Evolutionary conservation across 64 coral and sea anemone genomes (phyloP), one percentile per base, ranked within the genome.

Genomic region (Montipora capricornis): DNA sequence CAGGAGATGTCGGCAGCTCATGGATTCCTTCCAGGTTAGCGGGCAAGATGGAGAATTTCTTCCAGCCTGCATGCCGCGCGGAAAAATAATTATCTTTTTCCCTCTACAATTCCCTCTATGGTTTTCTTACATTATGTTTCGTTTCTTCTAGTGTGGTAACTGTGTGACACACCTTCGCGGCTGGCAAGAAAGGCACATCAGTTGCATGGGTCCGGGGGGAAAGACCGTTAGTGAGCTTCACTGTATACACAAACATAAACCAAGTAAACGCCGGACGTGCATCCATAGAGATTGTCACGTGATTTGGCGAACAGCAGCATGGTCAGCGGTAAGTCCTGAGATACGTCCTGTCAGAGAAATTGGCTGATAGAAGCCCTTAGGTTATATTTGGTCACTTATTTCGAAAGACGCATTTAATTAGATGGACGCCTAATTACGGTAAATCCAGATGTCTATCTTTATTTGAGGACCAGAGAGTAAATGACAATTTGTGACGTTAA

Each of bases 81-180:
- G 53, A 57, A 8, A 57, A 4, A 57, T 11, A 57, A 14, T 64
- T 64, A 12, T 64, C 61, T 57, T 0, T 57, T 12, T 64, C 61
- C 8, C 14, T 64, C 11, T 64, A 70, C 19, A 49, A 0, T 70
- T 70, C 17, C 7, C 0, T 70, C 46, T 49, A 16, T 8, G 4
- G 7, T 52, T 68, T 19, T 47, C 37, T 48, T 77, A 5, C 26
- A 8, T 11, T 15, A 22, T 20, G 22, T 57, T 17, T 64, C 47
- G 68, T 76, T 68, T 20, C 48, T 22, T 66, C 13, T 55, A 97
- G 95, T 97, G 95, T 13, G 88, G 81, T 10, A 75, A 91, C 49
- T 97, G 95, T 61, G 77, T 91, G 46, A 89, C 83, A 60, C 89
- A 92, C 44, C 79, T 94, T 74, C 78, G 66, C 16, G 95, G 95